These are phyloP conservation scores for Lethenteron camtschaticum DNA, from an alignment of 2,113 vertebrate species.

Conservation along the genomic window DNA sequence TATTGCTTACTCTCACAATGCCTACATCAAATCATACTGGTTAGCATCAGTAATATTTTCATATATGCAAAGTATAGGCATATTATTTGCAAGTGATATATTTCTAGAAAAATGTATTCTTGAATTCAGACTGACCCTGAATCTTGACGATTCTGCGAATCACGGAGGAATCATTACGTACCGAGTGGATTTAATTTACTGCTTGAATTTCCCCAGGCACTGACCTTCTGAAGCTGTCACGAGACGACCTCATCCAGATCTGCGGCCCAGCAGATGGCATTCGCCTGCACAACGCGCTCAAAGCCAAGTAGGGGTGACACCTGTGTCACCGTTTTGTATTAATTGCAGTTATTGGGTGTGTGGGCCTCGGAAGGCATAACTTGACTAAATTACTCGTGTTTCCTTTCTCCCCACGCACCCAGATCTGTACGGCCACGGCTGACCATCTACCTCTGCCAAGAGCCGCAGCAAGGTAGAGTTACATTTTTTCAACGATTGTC, in stretches of 20 bases:
- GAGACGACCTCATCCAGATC: constrained; percentile 74
- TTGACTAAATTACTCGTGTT: neutral
- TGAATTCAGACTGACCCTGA: neutral
- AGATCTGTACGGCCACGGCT: constrained; percentile 68
- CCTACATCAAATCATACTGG: no score
- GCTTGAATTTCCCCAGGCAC: constrained; percentile 32
- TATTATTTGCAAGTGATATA: constrained; percentile 1
- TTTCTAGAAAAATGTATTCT: neutral
- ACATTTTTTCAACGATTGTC: no score
- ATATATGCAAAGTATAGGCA: neutral
- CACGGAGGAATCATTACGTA: neutral
- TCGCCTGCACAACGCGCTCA: constrained; percentile 72
- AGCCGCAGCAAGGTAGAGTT: constrained; percentile 25
- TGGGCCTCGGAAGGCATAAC: no score
- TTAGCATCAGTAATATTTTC: neutral
- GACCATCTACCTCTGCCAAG: constrained; percentile 73
- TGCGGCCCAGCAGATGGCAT: constrained; percentile 76
- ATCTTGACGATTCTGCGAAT: neutral
- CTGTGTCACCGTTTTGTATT: no score
- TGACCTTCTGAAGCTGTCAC: constrained; percentile 74
- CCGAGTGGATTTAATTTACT: neutral
- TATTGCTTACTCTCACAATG: no score
- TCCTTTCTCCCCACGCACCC: constrained; percentile 7
- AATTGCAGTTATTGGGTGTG: no score
- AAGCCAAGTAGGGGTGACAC: constrained; percentile 39